Evolutionary conservation across 2,797 vertebrate genomes (phyloP).

Genomic region (Champsocephalus esox): DNA sequence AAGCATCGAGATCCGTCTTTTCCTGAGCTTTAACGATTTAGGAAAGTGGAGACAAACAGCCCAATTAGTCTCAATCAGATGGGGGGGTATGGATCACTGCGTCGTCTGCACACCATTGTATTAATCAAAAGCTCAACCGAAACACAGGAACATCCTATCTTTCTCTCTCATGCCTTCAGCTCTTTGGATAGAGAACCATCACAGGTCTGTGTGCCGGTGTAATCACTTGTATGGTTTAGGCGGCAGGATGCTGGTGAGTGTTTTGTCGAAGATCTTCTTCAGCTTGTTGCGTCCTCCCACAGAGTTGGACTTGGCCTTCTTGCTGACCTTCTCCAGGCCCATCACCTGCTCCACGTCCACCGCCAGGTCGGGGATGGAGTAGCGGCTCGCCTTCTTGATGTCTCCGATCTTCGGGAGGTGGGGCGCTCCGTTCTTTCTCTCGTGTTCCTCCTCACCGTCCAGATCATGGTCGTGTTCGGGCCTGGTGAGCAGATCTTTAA

Average conservation of each 20-base stretch:
- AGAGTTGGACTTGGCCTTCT: constrained; percentile 95
- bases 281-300: constrained; percentile 97
- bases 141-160: too few relatives aligned
- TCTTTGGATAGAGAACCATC: not conserved
- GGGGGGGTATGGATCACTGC: not conserved
- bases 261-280: constrained; percentile 99
- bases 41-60: not conserved
- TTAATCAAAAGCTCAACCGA: not conserved
- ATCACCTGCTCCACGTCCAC: constrained; percentile 98
- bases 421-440: constrained; percentile 94
- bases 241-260: constrained; percentile 97
- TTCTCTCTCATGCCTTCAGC: not conserved
- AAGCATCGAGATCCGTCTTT: not conserved
- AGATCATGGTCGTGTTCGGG: constrained; percentile 91
- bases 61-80: constrained; percentile 23
- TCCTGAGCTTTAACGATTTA: not conserved
- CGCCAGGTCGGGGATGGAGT: constrained; percentile 97
- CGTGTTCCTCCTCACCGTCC: constrained; percentile 88
- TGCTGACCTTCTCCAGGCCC: constrained; percentile 96
- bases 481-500: constrained; percentile 95
- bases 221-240: constrained; percentile 98
- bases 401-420: constrained; percentile 99
- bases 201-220: not conserved
- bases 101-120: not conserved
- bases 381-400: constrained; percentile 97